Evolutionary conservation across 2,888 invertebrate genomes (phyloP).

Genomic region (Eupithecia subfuscata): DNA sequence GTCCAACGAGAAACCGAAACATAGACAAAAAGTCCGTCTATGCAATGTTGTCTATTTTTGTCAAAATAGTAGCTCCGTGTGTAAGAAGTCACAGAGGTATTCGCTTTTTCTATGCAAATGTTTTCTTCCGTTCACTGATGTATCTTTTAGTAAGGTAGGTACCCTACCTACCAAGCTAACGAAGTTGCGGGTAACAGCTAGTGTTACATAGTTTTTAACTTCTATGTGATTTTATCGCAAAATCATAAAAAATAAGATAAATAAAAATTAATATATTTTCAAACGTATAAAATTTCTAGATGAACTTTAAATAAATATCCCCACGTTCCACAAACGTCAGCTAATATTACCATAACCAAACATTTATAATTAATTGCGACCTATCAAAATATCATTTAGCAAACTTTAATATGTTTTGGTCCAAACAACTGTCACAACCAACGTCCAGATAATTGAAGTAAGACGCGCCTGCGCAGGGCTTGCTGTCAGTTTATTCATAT

Average conservation of each 20-base stretch:
- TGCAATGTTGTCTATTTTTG: too few relatives aligned
- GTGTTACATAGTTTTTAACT: not conserved
- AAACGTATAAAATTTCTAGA: not conserved
- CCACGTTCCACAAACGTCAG: slow-evolving; percentile 16
- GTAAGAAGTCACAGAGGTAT: too few relatives aligned
- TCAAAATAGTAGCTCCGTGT: too few relatives aligned
- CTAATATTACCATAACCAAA: slow-evolving; percentile 36
- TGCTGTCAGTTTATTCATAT: slow-evolving; percentile 49
- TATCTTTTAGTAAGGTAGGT: too few relatives aligned
- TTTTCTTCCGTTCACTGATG: too few relatives aligned
- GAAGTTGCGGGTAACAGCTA: too few relatives aligned
- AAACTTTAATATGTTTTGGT: slow-evolving; percentile 39
- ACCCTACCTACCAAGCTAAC: too few relatives aligned
- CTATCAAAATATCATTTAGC: slow-evolving; percentile 45
- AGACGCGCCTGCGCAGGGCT: slow-evolving; percentile 63
- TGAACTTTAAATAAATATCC: not conserved
- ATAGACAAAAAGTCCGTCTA: too few relatives aligned
- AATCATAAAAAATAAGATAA: too few relatives aligned
- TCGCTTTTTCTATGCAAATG: too few relatives aligned
- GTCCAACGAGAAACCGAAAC: too few relatives aligned
- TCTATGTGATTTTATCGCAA: not conserved
- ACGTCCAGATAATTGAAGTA: slow-evolving; percentile 59
- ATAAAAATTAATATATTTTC: too few relatives aligned
- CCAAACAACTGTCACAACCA: slow-evolving; percentile 53
- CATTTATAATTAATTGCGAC: slow-evolving; percentile 40